These are phyloP conservation scores for Metacarcinus magister DNA, from an alignment of 2,888 invertebrate species.

Conservation along the genomic window DNA sequence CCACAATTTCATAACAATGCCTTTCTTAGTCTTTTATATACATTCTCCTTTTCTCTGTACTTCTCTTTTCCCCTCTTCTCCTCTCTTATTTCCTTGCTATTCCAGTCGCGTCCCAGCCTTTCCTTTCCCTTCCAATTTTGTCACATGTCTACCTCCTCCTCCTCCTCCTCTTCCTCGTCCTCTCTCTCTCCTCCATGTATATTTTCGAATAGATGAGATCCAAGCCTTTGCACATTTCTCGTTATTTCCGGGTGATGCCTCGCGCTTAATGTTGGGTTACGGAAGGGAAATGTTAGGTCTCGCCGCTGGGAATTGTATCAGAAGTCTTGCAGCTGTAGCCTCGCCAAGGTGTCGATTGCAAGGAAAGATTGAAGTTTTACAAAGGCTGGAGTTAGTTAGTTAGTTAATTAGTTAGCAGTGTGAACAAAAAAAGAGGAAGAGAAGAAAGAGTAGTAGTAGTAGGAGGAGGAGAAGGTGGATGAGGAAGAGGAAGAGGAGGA, in stretches of 20 bases:
- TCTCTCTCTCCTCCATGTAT: neutral
- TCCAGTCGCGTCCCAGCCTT: neutral
- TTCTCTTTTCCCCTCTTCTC: neutral
- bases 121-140: neutral
- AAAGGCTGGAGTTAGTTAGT: neutral
- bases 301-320: too few species aligned
- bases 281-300: neutral
- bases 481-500: too few species aligned
- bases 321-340: neutral
- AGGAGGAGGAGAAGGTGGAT: too few species aligned
- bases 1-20: too few species aligned
- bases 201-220: neutral
- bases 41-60: neutral
- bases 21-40: too few species aligned
- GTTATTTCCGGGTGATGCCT: neutral
- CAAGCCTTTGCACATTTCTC: slow-evolving; percentile 13
- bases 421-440: too few species aligned
- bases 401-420: neutral
- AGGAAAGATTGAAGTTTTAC: neutral
- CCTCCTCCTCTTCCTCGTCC: neutral
- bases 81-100: neutral
- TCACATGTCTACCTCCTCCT: neutral
- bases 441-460: too few species aligned
- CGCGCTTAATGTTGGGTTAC: neutral
- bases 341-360: neutral